A percentile compares a stretch with the other conserved stretches of the same genome.
These are phyloP conservation scores for Drosophila emarginata DNA, from an alignment of 2,888 invertebrate genomes.

Conservation along the genomic window DNA sequence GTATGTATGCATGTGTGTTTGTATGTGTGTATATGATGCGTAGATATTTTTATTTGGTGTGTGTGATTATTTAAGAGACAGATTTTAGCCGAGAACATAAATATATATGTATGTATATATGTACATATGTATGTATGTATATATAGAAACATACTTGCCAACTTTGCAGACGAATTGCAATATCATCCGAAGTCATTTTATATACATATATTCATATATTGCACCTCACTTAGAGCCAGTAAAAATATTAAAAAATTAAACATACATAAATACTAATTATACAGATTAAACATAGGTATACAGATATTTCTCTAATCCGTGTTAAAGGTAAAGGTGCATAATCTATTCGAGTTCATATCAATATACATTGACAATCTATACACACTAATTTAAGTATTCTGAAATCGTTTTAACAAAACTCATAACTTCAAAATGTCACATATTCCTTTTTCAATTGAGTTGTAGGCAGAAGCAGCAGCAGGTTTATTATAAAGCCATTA, in stretches of 20 bases:
- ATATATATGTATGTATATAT: neutral
- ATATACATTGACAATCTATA: no score
- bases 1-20: neutral
- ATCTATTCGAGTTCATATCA: no score
- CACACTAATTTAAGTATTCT: no score
- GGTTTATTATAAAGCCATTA: slow-evolving; percentile 68
- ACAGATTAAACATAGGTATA: no score
- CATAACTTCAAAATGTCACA: neutral
- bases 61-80: neutral
- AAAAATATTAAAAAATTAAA: neutral
- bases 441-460: slow-evolving; percentile 13
- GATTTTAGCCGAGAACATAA: neutral
- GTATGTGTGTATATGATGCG: slow-evolving; percentile 8
- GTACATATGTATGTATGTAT: neutral
- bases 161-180: neutral
- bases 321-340: no score
- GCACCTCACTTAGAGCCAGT: neutral
- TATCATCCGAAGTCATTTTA: neutral
- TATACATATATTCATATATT: no score
- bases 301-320: no score
- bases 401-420: no score
- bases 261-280: no score
- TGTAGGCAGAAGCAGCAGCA: slow-evolving; percentile 40
- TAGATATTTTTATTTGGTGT: neutral
- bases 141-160: neutral